Evolutionary conservation across 2,888 invertebrate genomes (phyloP), one percentile per base, ranked within the genome.

Genomic region (Pseudolycoriella hygida): DNA sequence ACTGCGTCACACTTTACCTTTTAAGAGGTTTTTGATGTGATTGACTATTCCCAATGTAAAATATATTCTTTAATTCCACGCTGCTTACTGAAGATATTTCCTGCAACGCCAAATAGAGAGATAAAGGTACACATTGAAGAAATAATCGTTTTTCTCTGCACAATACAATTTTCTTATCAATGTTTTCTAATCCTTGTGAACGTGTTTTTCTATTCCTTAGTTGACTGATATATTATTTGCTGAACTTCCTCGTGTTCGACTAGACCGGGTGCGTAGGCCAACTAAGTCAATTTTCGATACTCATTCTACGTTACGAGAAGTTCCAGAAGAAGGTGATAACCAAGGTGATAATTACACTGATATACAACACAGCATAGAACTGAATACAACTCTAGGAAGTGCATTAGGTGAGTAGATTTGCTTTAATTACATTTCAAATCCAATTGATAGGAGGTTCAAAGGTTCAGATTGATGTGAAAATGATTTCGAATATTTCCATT

Each of bases 191-290:
- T n/a, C n/a, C n/a, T n/a, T n/a, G n/a, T n/a, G n/a, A n/a, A n/a
- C n/a, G n/a, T n/a, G n/a, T n/a, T n/a, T n/a, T n/a, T n/a, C n/a
- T 25, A 25, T 43, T 40, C 30, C 46, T 40, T 48, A 66, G 66
- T 52, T 62, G 46, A 61, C 63, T 30, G 66, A 66, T 54, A 59
- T 62, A 12, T 55, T 63, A 43, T 66, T 62, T 49, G 62, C 63
- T 52, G 64, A 65, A 52, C 62, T 76, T 50, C 77, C 76, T 18
- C 70, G 76, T 2, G 71, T 78, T 3, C 71, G 80, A 30, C 62
- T 80, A 51, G 80, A 80, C 57, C 78, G 78, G 1, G 73, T 77
- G 1, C 74, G 76, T 41, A 70, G 73, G 49, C 60, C 61, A 2
- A 57, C 54, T 12, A 61, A 60, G 53, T 56, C 58, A 1, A 71